Evolutionary conservation across 2,113 vertebrate species (phyloP), one percentile per base, ranked within the genome.

Genomic region (Xiphophorus maculatus): DNA sequence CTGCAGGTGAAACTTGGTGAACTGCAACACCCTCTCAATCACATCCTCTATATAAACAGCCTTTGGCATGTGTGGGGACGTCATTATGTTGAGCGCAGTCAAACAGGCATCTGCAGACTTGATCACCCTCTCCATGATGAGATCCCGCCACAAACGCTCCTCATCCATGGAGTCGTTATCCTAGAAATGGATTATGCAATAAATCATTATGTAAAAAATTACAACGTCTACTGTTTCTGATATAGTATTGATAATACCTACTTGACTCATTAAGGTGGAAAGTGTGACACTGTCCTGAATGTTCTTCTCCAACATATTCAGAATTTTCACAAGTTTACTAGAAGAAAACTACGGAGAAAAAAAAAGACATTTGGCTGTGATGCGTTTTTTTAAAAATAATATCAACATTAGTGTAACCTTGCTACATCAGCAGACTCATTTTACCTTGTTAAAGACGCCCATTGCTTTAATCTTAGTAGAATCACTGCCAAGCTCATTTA

Each of bases 381-480:
- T 54, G 17, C 5, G 19, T 48, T 4, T 51, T 51, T 51, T 22
- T 22, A 19, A 51, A 51, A 51, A 25, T 25, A 48, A 48, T 11
- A 48, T 58, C 51, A 58, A 17, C 51, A 58, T 58, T n/a, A 6
- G 17, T 48, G 44, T 6, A 37, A n/a, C 35, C 25, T 5, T 40
- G 37, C 37, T 64, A 4, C 32, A 17, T 51, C 28, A 14, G 60
- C 10, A 65, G 0, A 14, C 33, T 68, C 28, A 15, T 9, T 63
- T 65, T 94, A 99, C 98, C 96, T 95, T 98, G 91, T 96, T 94
- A 88, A 97, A 97, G 93, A 98, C 95, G 77, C 96, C 96, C 98
- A 99, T 99, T 71, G 96, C 96, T 93, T 99, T 99, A 87, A 99
- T 96, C 94, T 98, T 99, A 69, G 96, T 96, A 63, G 98, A 99